Evolutionary conservation across 1,140 invertebrate species (phyloP).

Genomic region (Patella vulgata): DNA sequence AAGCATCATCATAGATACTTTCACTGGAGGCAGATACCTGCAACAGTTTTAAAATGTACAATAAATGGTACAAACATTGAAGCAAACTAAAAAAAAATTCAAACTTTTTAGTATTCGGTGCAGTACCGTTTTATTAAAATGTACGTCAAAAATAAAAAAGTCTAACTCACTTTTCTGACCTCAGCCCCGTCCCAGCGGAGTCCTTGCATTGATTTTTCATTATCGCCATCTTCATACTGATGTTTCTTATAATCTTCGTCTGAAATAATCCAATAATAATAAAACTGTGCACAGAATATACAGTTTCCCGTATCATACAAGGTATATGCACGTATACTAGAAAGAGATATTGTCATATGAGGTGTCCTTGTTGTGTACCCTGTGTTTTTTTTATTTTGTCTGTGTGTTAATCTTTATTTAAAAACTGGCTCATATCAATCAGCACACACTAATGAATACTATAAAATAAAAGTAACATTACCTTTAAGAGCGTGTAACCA

Average conservation of each 20-base stretch:
- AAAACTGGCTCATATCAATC: too few relatives aligned
- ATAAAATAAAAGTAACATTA: slow-evolving; percentile 20
- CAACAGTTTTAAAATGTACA: neutral
- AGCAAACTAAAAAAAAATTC: neutral
- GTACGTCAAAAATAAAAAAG: neutral
- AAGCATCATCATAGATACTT: slow-evolving; percentile 66
- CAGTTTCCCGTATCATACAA: too few relatives aligned
- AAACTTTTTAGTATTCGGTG: too few relatives aligned
- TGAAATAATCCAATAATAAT: slow-evolving; percentile 17
- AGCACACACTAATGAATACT: too few relatives aligned
- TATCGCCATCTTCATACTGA: slow-evolving; percentile 45
- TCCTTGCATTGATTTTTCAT: slow-evolving; percentile 59
- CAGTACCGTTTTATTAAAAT: too few relatives aligned
- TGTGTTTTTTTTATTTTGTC: too few relatives aligned
- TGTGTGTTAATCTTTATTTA: too few relatives aligned
- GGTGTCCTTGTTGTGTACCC: too few relatives aligned
- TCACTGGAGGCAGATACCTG: slow-evolving; percentile 63
- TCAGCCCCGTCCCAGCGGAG: slow-evolving; percentile 63
- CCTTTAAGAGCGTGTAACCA: slow-evolving; percentile 67
- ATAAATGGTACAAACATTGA: neutral
- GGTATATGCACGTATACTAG: too few relatives aligned
- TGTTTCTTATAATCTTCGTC: slow-evolving; percentile 64
- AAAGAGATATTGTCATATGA: too few relatives aligned
- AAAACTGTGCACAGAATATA: too few relatives aligned
- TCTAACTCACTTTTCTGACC: slow-evolving; percentile 55